A percentile compares a stretch with the other conserved stretches of the same genome.
These are phyloP conservation scores for Gryon sp. DNA, from an alignment of 1,140 invertebrate species.

Conservation along the genomic window DNA sequence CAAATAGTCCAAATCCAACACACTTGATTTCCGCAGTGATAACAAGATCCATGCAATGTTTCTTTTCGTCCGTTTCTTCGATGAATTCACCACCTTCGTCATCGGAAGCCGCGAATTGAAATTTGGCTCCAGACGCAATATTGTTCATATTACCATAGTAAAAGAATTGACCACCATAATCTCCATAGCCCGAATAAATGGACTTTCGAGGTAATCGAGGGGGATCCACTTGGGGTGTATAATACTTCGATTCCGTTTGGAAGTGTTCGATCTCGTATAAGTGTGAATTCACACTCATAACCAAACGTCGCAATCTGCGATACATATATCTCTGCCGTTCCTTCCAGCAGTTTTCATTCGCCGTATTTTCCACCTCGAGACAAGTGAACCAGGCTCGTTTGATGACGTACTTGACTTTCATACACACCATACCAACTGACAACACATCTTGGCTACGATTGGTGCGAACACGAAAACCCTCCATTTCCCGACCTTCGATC, in stretches of 20 bases:
- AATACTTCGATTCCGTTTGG: constrained; percentile 63
- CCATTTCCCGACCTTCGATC: constrained; percentile 69
- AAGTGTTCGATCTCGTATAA: constrained; percentile 68
- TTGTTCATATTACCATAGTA: constrained; percentile 78
- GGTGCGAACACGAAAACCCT: constrained; percentile 62
- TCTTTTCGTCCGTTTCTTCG: constrained; percentile 37
- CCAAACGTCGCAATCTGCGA: constrained; percentile 71
- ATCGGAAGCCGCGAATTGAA: constrained; percentile 20
- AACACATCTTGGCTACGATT: constrained; percentile 38
- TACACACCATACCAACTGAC: constrained; percentile 63
- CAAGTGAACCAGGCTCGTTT: constrained; percentile 76
- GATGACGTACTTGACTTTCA: constrained; percentile 74
- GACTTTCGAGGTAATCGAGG: constrained; percentile 65
- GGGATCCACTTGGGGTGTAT: constrained; percentile 12
- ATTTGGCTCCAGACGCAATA: constrained; percentile 72
- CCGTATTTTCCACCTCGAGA: constrained; percentile 61
- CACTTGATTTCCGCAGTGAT: constrained; percentile 68
- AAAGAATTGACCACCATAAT: constrained; percentile 74
- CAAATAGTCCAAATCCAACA: too few relatives aligned
- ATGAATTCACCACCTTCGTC: constrained; percentile 33
- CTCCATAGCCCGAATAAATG: constrained; percentile 75
- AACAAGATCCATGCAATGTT: constrained; percentile 61
- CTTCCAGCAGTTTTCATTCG: constrained; percentile 70
- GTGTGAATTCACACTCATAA: constrained; percentile 72
- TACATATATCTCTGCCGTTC: constrained; percentile 77